These are phyloP conservation scores for Xanthorhoe spadicearia DNA, from an alignment of 2,888 invertebrate species.

Conservation along the genomic window DNA sequence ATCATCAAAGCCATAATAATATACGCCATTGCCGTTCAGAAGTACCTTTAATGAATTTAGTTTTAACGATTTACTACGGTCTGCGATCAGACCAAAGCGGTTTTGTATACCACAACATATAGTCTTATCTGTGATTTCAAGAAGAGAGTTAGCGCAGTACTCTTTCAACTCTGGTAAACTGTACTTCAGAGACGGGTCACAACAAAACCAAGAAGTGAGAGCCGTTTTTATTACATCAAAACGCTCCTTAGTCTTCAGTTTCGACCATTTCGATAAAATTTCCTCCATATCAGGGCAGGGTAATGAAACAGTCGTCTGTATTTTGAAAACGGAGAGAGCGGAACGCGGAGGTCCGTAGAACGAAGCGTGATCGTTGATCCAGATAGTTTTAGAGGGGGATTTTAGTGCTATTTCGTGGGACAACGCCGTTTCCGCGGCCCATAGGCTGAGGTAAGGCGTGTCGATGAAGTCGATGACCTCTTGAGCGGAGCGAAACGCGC, in stretches of 20 bases:
- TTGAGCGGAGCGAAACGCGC: neutral
- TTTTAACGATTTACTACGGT: no score
- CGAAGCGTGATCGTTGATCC: constrained; percentile 11
- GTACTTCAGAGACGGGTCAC: neutral
- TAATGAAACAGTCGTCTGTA: neutral
- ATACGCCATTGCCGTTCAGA: neutral
- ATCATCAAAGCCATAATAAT: neutral
- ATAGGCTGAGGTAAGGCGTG: constrained; percentile 14
- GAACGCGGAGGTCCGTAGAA: neutral
- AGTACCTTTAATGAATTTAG: neutral
- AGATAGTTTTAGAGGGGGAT: neutral
- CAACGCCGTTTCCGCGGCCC: constrained; percentile 14
- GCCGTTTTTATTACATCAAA: neutral
- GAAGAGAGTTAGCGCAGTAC: neutral
- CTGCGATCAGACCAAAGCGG: neutral
- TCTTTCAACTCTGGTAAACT: neutral
- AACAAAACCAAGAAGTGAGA: neutral
- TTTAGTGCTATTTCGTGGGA: constrained; percentile 11
- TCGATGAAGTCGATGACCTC: constrained; percentile 2
- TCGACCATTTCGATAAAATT: neutral
- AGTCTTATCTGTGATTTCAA: neutral
- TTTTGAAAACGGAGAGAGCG: constrained; percentile 1
- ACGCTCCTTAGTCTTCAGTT: neutral
- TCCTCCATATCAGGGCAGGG: neutral
- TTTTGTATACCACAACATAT: neutral